Conservation (phyloP, 35 echinoderm and acorn worm genomes). For the Heliocidaris tuberculata region DNA sequence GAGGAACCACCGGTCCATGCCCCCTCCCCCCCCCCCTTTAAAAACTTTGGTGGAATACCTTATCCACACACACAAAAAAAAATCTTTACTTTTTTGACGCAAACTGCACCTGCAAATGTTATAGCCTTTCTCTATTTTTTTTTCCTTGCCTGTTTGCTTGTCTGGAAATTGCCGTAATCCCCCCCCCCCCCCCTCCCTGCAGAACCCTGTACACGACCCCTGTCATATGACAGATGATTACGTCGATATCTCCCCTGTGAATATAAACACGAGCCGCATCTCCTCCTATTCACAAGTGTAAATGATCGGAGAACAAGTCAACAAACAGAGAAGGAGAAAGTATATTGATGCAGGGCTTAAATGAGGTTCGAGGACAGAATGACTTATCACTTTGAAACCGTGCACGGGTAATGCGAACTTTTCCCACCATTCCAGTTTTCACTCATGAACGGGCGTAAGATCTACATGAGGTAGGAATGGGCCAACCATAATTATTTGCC, state of each 20-base stretch:
- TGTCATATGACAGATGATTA: neutral
- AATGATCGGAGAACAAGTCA: neutral
- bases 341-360: neutral
- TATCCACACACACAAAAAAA: too few relatives aligned
- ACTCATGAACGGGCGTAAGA: too few relatives aligned
- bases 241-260: neutral
- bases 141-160: too few relatives aligned
- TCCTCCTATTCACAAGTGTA: neutral
- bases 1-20: too few relatives aligned
- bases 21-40: neutral
- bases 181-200: neutral
- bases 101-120: too few relatives aligned
- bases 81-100: too few relatives aligned
- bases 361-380: neutral
- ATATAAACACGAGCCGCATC: neutral
- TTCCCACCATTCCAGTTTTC: neutral
- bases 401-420: neutral
- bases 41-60: too few relatives aligned
- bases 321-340: slow-evolving; percentile 1
- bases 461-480: too few relatives aligned
- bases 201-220: neutral
- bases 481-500: too few relatives aligned
- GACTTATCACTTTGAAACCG: slow-evolving; percentile 16
- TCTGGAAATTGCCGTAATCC: too few relatives aligned
- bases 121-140: too few relatives aligned